Evolutionary conservation across 2,888 invertebrate genomes (phyloP), one percentile per base, ranked within the genome.

Genomic region (Tinea trinotella): DNA sequence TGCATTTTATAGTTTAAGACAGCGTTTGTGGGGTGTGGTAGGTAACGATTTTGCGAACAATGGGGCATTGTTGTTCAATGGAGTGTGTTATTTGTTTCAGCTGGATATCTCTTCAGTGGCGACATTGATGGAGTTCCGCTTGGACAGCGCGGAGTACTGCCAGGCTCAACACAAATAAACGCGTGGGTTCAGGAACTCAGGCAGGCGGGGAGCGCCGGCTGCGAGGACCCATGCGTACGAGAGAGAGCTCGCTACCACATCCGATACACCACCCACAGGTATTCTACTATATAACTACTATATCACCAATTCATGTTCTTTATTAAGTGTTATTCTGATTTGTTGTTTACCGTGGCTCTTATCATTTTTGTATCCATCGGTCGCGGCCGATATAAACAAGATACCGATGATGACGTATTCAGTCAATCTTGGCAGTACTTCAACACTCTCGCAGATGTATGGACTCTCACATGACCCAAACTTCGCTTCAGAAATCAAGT

Each of bases 121-220:
- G 91, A 93, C 93, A 93, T 94, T 93, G 93, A 95, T 95, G 95
- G 95, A 95, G 96, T 96, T 96, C 94, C 93, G 94, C 90, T 93
- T 96, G 92, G 96, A 96, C 92, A 96, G 96, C 88, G 95, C 96
- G 90, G 96, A 97, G 90, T 97, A 96, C 91, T 97, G 97, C 93
- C 96, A 96, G 92, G 96, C 96, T 87, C 97, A 97, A 93, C 96
- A 96, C 96, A 95, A 95, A 94, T 94, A 94, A 92, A 86, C 81
- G 66, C 61, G 71, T 68, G 70, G 76, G 78, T 67, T 68, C 66
- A 65, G 59, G 65, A 66, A 68, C 53, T 55, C 48, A 53, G 53
- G 63, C 64, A 65, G 46, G 65, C 65, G 67, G 40, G n/a, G 30
- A 30, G 30, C 22, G 22, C 30, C 40, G 7, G 40, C 40, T 40